These are phyloP conservation scores for Drosophila pseudotakahashii DNA, from an alignment of 2,888 invertebrate species.

Conservation along the genomic window DNA sequence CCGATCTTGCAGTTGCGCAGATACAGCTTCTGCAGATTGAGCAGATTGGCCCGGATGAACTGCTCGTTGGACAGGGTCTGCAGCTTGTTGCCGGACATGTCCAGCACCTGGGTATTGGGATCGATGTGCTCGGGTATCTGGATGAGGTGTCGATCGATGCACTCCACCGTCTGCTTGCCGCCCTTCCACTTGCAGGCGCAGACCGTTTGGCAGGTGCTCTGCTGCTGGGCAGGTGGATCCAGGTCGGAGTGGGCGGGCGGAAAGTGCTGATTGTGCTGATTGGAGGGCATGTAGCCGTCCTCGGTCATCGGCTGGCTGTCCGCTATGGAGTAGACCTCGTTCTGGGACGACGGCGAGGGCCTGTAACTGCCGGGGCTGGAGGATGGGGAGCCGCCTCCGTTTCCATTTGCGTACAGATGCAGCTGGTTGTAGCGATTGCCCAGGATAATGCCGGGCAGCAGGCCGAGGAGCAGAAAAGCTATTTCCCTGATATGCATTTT, in stretches of 20 bases:
- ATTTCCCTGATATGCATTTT: constrained; percentile 39
- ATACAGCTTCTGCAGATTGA: constrained; percentile 94
- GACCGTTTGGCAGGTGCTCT: constrained; percentile 86
- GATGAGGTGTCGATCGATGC: constrained; percentile 92
- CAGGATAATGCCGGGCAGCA: constrained; percentile 38
- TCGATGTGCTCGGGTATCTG: constrained; percentile 94
- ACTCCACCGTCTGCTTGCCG: constrained; percentile 96
- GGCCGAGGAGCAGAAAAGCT: constrained; percentile 45
- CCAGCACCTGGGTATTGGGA: constrained; percentile 95
- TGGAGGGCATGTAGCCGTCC: constrained; percentile 74
- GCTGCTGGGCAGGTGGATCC: constrained; percentile 64
- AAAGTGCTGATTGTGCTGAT: constrained; percentile 37
- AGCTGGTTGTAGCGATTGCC: constrained; percentile 65
- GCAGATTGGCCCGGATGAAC: constrained; percentile 91
- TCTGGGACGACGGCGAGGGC: constrained; percentile 53
- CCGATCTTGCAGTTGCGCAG: constrained; percentile 93
- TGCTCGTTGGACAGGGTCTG: constrained; percentile 92
- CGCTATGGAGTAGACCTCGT: constrained; percentile 78
- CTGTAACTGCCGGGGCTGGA: constrained; percentile 23
- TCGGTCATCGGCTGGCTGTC: constrained; percentile 81
- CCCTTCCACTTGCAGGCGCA: constrained; percentile 97
- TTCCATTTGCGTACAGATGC: constrained; percentile 60
- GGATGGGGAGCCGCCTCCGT: constrained; percentile 27
- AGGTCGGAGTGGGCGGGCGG: constrained; percentile 51
- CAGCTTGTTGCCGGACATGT: constrained; percentile 94